These are phyloP conservation scores for Crotalus tigris DNA, from an alignment of 2,113 vertebrate genomes.

Conservation along the genomic window DNA sequence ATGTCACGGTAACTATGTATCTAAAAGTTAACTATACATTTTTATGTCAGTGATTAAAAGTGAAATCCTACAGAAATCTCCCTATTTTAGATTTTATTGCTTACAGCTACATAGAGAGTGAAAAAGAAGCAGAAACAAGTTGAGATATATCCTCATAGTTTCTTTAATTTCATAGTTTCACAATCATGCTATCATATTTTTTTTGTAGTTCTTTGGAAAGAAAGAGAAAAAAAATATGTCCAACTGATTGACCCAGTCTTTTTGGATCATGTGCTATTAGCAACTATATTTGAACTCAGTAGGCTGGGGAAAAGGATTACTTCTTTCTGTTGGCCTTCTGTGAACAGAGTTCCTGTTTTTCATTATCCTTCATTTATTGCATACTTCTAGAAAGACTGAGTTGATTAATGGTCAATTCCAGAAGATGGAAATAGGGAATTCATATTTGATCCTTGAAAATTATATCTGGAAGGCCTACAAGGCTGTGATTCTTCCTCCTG, in stretches of 20 bases:
- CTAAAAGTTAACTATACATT: neutral
- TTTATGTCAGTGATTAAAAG: neutral
- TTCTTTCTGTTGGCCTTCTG: neutral
- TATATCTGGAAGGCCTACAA: neutral
- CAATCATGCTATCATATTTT: neutral
- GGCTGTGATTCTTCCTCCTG: neutral
- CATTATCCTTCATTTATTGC: neutral
- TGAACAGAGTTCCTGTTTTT: neutral
- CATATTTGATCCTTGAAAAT: neutral
- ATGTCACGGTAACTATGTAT: neutral
- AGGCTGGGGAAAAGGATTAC: neutral
- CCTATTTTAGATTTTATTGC: neutral
- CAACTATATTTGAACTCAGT: neutral
- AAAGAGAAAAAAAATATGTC: neutral
- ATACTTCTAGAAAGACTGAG: neutral
- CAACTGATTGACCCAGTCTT: neutral
- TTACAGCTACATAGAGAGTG: neutral
- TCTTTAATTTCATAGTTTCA: neutral
- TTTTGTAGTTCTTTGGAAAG: neutral
- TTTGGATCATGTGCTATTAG: neutral
- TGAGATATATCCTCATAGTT: neutral
- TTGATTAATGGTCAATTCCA: neutral
- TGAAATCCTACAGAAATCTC: neutral
- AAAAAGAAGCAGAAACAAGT: neutral
- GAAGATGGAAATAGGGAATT: neutral